Percentiles rank a stretch among this genome's conserved stretches.
phyloP scores from a whole-genome alignment of 2,888 invertebrate species.

The Agriotes lineatus region DNA sequence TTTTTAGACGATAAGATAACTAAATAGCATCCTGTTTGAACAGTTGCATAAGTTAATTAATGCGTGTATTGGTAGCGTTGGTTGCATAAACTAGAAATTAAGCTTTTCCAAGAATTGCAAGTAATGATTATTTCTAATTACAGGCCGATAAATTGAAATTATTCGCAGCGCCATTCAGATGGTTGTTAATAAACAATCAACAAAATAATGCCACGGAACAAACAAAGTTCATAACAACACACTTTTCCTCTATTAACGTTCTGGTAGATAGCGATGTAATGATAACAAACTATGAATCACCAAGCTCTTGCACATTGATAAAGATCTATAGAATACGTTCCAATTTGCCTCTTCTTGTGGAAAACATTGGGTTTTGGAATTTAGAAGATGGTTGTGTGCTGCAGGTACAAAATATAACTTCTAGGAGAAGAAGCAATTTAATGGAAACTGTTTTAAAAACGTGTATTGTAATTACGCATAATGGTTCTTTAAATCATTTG shows the following conservation, averaged over 20 bases:
- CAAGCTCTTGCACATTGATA: slow-evolving; percentile 55
- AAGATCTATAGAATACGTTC: slow-evolving; percentile 60
- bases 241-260: slow-evolving; percentile 54
- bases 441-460: slow-evolving; percentile 67
- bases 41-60: neutral
- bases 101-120: neutral
- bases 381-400: slow-evolving; percentile 35
- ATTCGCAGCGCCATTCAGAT: slow-evolving; percentile 69
- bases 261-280: slow-evolving; percentile 70
- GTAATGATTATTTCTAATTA: slow-evolving; percentile 30
- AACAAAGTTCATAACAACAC: slow-evolving; percentile 2
- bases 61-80: neutral
- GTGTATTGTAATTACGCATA: slow-evolving; percentile 73
- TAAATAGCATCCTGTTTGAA: neutral
- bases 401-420: slow-evolving; percentile 28
- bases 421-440: slow-evolving; percentile 67
- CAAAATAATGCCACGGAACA: slow-evolving; percentile 13
- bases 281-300: slow-evolving; percentile 57
- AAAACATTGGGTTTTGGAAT: slow-evolving; percentile 56
- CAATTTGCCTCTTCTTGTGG: slow-evolving; percentile 47
- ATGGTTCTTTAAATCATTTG: slow-evolving; percentile 72
- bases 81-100: neutral
- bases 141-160: slow-evolving; percentile 66
- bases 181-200: slow-evolving; percentile 60
- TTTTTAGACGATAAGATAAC: slow-evolving; percentile 1